These are phyloP conservation scores for Pomatostomus ruficeps DNA, from an alignment of 2,113 vertebrate genomes.

Conservation along the genomic window DNA sequence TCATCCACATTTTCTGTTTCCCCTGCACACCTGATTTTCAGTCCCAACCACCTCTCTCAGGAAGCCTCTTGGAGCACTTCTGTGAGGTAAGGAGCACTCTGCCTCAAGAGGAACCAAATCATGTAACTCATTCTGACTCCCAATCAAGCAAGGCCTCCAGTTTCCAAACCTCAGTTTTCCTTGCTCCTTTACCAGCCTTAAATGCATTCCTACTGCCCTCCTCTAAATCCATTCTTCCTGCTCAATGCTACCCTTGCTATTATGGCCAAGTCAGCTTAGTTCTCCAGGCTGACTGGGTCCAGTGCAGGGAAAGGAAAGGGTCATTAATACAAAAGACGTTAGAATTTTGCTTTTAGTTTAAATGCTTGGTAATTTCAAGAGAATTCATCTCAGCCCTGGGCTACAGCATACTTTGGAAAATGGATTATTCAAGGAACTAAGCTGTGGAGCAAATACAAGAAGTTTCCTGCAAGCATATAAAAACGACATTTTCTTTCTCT, in stretches of 20 bases:
- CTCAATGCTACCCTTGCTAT: not conserved
- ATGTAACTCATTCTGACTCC: not conserved
- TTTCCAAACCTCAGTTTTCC: not conserved
- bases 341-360: not conserved
- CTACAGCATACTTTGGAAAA: not conserved
- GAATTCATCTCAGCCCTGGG: not conserved
- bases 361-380: not conserved
- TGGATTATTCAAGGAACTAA: not conserved
- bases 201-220: not conserved
- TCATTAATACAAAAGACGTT: not conserved
- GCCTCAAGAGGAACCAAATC: not conserved
- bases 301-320: not conserved
- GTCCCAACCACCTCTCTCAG: not conserved
- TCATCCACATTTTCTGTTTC: not conserved
- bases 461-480: not conserved
- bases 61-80: not conserved
- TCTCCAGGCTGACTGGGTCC: not conserved
- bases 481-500: not conserved
- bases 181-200: not conserved
- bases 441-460: not conserved
- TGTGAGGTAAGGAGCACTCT: not conserved
- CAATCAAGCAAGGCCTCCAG: not conserved
- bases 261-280: not conserved
- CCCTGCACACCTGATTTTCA: not conserved
- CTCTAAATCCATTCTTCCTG: not conserved